phyloP scores from a whole-genome alignment of 2,797 vertebrate species.

The Argyrosomus regius region DNA sequence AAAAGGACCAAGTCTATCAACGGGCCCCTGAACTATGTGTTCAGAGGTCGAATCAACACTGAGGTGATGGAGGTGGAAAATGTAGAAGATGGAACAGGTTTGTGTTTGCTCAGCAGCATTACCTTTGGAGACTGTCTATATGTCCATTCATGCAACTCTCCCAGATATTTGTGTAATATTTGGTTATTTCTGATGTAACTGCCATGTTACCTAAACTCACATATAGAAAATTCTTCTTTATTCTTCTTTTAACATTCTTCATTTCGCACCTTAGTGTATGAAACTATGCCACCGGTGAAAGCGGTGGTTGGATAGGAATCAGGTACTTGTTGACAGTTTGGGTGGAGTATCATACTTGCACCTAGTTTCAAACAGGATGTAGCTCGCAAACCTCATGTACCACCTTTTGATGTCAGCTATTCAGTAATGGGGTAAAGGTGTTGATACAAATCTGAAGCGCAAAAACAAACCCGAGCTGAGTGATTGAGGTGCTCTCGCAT shows the following conservation, averaged over 20 bases:
- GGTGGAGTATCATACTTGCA: conserved; percentile 68
- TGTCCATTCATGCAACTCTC: conserved; percentile 42
- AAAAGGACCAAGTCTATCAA: conserved; percentile 99
- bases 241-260: neutral
- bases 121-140: conserved; percentile 17
- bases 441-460: conserved; percentile 44
- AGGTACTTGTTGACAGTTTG: conserved; percentile 76
- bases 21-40: conserved; percentile 92
- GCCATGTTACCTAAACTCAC: neutral
- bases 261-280: conserved; percentile 13
- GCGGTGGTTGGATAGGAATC: conserved; percentile 58
- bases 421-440: conserved; percentile 21
- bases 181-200: conserved; percentile 4
- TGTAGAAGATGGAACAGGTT: conserved; percentile 98
- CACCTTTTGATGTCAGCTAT: conserved; percentile 48
- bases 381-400: conserved; percentile 42
- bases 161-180: neutral
- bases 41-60: conserved; percentile 96
- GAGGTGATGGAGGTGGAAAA: conserved; percentile 99
- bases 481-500: neutral
- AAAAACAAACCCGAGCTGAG: neutral
- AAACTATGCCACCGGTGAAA: conserved; percentile 12
- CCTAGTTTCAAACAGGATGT: conserved; percentile 76
- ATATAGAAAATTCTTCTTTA: no score
- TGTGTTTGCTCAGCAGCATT: conserved; percentile 87